Base-by-base conservation (phyloP, 2,888 invertebrate species). In the Siphlonurus alternatus region DNA sequence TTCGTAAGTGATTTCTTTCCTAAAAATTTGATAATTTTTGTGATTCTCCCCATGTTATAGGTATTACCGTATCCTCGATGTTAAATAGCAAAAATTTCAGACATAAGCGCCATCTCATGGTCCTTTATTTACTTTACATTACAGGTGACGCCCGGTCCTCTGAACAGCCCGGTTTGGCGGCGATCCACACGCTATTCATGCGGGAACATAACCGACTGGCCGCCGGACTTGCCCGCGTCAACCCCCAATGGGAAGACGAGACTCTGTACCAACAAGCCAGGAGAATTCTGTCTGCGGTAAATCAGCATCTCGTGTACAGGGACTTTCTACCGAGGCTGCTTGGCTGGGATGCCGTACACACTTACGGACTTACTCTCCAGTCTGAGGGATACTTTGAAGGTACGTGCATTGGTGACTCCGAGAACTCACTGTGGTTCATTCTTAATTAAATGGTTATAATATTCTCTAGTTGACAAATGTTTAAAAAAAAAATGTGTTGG, bases 321-420 rank as follows among this genome's bases (percentile, higher is more conserved):
- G 76, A 76, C 67, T 79, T 73, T 74, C 71, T 82, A 23, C 81
- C 81, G 0, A 74, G 80, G n/a, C 68, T 81, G 1, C 73, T 82
- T n/a, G 81, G 81, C 1, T 76, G 74, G 70, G 74, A 75, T 25
- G 71, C 74, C 3, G 72, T 79, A 67, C 73, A 75, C 63, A 74
- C 76, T 66, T 80, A 79, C 69, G 77, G 75, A 0, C 72, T 83
- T 51, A 76, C 74, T 62, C 73, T 81, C 2, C 71, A 74, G 60
- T 70, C 73, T 0, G 74, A 76, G 53, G 79, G 78, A 0, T 79
- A 77, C 69, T 76, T 70, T 65, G 70, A 72, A 51, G 74, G 74
- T 74, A 67, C 56, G 64, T 65, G 5, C 25, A 10, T 25, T 15
- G 18, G 3, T 24, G 5, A 7, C 19, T 18, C 10, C 23, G 18